Evolutionary conservation across 2,797 vertebrate genomes (phyloP), one percentile per base, ranked within the genome.

Genomic region (Epinephelus coioides): DNA sequence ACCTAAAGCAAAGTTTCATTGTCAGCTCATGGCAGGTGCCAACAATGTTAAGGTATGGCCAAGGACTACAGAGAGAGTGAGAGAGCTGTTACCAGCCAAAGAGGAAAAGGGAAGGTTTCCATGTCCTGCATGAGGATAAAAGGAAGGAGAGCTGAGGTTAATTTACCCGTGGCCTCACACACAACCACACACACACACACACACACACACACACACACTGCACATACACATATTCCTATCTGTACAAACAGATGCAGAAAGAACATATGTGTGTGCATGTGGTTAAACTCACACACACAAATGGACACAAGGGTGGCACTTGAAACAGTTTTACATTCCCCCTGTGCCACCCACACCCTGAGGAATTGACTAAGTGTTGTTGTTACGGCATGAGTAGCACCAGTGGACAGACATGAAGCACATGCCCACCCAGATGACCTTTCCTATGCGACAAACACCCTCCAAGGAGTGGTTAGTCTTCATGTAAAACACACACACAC

Each of bases 61-160:
- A 43, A 43, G 11, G 40, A 43, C 11, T 43, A 43, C 40, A 43
- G 40, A 43, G 40, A 10, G 40, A 10, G 11, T 10, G 40, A 43
- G 10, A 43, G 40, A 43, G 40, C 40, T 13, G 53, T 73, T 69
- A 74, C 7, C n/a, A 23, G 49, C 10, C 3, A 0, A 69, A 15
- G 61, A 84, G 86, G 86, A 84, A 90, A 82, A 56, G 74, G 71
- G 59, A 85, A 78, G 70, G 12, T 62, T 78, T 83, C 84, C 77
- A 53, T 74, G 51, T 76, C 72, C 59, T 83, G 59, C 34, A 56
- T 68, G 40, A 50, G 23, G 88, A 91, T 89, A 62, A 86, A 89
- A 86, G 81, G 17, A 76, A 59, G 44, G 46, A 66, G 44, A 34
- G 47, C 3, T 6, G 62, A 81, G 47, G 73, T 83, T 79, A 38